Evolutionary conservation across 2,888 invertebrate genomes (phyloP), one percentile per base, ranked within the genome.

Genomic region (Pandemis corylana): DNA sequence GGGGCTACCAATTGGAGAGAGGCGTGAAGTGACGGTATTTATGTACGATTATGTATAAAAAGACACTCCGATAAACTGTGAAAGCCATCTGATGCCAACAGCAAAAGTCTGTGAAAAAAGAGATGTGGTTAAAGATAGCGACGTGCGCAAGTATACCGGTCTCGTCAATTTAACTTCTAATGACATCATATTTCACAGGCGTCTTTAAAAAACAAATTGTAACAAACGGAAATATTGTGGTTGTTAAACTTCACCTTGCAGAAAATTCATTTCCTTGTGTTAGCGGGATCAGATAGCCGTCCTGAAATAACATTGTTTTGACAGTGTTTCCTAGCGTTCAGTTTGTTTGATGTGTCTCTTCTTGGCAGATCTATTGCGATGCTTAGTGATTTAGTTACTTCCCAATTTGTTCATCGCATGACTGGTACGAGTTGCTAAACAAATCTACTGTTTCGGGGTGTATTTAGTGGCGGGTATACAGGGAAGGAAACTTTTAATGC

Each of bases 251-350:
- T 59, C 10, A 59, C 59, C 59, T 59, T 59, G 59, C 10, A 12
- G 12, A 12, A 20, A 28, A 12, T 28, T 28, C 59, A 28, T 59
- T 59, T 59, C 59, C 28, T 9, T 9, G 56, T 12, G 59, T 15
- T 9, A 9, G 15, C 9, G 20, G 20, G 28, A 59, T 59, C 59
- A 5, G 28, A 28, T 59, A 28, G 28, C 59, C 1, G 53, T 56
- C 12, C 59, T 28, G 28, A 59, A 59, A 59, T 59, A 59, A 59
- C 59, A 12, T 59, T 59, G 59, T 12, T 28, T 53, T 53, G 53
- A 53, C 28, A 20, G 20, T 20, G 10, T 20, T 59, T 59, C 28
- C 59, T 59, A 28, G 1, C 28, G 20, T 20, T 28, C 2, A 6
- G 53, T 28, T 59, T 28, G 59, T 28, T 28, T 59, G 12, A 28